phyloP scores from a whole-genome alignment of 2,888 invertebrate species.

The Gastrophysa polygoni region DNA sequence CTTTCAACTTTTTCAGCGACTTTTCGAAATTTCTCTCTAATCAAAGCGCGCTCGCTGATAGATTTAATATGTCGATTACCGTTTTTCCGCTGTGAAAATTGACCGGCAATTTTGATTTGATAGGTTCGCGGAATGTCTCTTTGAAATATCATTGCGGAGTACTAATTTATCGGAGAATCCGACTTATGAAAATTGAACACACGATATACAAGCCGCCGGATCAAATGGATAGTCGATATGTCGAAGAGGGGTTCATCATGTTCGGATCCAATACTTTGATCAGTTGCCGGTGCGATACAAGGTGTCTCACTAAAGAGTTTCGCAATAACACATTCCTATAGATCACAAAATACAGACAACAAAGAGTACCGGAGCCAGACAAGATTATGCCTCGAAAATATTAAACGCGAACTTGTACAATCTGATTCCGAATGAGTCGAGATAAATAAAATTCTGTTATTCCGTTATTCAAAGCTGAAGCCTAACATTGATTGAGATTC shows the following conservation, averaged over 20 bases:
- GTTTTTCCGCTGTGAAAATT: slow-evolving; percentile 27
- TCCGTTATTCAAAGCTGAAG: no score
- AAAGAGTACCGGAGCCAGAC: no score
- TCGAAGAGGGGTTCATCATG: slow-evolving; percentile 22
- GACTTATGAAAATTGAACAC: slow-evolving; percentile 44
- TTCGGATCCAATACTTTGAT: slow-evolving; percentile 14
- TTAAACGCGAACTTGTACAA: no score
- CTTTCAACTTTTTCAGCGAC: slow-evolving; percentile 21
- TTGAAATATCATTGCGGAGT: slow-evolving; percentile 39
- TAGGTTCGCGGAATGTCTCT: slow-evolving; percentile 34
- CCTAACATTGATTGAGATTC: no score
- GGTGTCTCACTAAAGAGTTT: not conserved
- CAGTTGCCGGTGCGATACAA: not conserved
- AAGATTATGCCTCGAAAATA: no score
- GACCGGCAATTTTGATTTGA: slow-evolving; percentile 36
- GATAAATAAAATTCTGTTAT: no score
- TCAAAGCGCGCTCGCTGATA: slow-evolving; percentile 23
- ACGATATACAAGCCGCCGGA: slow-evolving; percentile 24
- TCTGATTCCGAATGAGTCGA: no score
- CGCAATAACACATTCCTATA: no score
- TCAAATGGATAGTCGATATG: slow-evolving; percentile 18
- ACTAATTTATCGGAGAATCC: slow-evolving; percentile 39
- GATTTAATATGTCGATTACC: slow-evolving; percentile 34
- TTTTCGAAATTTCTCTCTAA: slow-evolving; percentile 27
- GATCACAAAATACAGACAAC: no score